phyloP scores from a whole-genome alignment of 2,797 vertebrate genomes.

The Eurystomus glaucurus region DNA sequence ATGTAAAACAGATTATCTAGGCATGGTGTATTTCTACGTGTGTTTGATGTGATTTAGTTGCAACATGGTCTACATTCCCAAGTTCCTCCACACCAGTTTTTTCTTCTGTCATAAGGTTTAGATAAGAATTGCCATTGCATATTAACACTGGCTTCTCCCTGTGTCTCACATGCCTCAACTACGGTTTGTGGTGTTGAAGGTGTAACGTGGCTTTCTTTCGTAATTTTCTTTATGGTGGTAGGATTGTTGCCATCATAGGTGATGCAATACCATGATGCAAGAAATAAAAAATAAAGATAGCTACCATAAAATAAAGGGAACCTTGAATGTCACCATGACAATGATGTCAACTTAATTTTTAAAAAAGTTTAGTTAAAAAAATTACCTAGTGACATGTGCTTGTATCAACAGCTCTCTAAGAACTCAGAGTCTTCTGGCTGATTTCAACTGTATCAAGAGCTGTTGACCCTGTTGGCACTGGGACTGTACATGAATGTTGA shows the following conservation, averaged over 20 bases:
- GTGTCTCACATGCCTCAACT: background rate
- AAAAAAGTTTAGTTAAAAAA: background rate
- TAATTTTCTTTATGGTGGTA: background rate
- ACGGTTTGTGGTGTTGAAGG: background rate
- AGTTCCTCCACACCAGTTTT: background rate
- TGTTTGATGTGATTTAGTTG: background rate
- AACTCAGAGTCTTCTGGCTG: background rate
- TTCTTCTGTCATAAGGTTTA: background rate
- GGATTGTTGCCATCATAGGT: background rate
- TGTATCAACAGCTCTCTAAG: background rate
- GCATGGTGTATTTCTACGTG: background rate
- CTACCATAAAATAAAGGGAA: background rate
- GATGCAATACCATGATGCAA: background rate
- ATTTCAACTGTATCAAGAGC: background rate
- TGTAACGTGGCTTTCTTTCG: background rate
- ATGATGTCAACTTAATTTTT: background rate
- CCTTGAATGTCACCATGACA: background rate
- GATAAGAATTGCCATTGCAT: background rate
- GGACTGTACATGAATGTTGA: background rate
- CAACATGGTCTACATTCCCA: background rate
- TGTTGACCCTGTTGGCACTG: background rate
- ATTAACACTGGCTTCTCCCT: background rate
- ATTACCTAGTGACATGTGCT: background rate
- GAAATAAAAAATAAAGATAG: background rate
- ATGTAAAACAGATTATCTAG: background rate